phyloP scores from a whole-genome alignment of 2,797 vertebrate species.

The Lutjanus campechanus region DNA sequence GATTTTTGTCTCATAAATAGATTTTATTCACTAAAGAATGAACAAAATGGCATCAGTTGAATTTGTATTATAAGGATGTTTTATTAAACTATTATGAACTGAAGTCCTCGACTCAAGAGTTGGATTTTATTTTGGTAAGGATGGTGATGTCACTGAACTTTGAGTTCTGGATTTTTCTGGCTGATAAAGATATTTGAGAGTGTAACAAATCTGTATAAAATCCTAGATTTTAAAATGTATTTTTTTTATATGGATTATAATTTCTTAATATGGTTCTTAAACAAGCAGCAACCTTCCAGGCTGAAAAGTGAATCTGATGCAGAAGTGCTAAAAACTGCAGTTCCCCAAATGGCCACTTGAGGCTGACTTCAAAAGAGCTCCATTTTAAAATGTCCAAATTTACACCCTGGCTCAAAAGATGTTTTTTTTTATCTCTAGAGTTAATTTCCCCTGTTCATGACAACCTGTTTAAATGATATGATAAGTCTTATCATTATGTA shows the following conservation, averaged over 20 bases:
- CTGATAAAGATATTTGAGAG: background rate
- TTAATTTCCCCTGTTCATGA: too few species aligned
- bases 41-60: conserved; percentile 40
- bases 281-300: too few species aligned
- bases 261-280: background rate
- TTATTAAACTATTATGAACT: conserved; percentile 59
- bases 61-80: conserved; percentile 53
- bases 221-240: background rate
- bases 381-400: too few species aligned
- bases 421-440: too few species aligned
- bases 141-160: conserved; percentile 3
- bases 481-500: too few species aligned
- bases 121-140: conserved; percentile 16
- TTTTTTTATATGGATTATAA: too few species aligned
- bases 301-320: too few species aligned
- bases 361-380: too few species aligned
- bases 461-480: too few species aligned
- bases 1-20: conserved; percentile 31
- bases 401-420: too few species aligned
- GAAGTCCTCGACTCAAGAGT: background rate
- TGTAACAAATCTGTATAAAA: background rate
- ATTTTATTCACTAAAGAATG: conserved; percentile 33
- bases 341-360: too few species aligned
- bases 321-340: too few species aligned
- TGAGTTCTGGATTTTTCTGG: background rate